phyloP scores from a whole-genome alignment of 2,113 vertebrate genomes.

The Rhinoptilus africanus region DNA sequence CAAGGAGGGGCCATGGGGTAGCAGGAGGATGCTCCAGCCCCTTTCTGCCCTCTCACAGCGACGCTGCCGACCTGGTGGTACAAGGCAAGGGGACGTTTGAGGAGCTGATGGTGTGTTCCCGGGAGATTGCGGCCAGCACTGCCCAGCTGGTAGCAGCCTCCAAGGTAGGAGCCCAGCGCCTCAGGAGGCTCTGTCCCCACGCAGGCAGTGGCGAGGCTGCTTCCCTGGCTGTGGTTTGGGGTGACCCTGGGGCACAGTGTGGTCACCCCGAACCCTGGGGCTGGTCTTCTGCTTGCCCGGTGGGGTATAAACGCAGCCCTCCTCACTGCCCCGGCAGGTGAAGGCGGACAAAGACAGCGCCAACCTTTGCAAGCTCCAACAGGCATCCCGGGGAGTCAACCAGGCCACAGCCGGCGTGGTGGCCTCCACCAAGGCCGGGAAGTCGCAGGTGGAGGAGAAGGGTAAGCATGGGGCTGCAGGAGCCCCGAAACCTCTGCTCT shows the following conservation, averaged over 20 bases:
- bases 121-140: constrained; percentile 93
- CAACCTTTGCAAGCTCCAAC: constrained; percentile 87
- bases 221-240: not conserved
- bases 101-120: constrained; percentile 96
- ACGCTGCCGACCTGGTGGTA: constrained; percentile 92
- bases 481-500: not conserved
- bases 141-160: constrained; percentile 96
- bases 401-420: constrained; percentile 90
- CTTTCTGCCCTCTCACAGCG: constrained; percentile 65
- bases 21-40: fast-evolving
- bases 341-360: constrained; percentile 92
- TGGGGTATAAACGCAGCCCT: fast-evolving
- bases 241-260: not conserved
- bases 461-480: constrained; percentile 65
- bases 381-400: constrained; percentile 87
- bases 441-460: constrained; percentile 91
- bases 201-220: not conserved
- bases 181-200: fast-evolving
- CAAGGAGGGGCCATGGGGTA: fast-evolving
- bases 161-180: constrained; percentile 74
- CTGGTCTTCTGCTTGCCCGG: not conserved
- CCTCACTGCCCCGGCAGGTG: constrained; percentile 72
- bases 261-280: not conserved
- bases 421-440: constrained; percentile 91
- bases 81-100: constrained; percentile 95